Evolutionary conservation across 2,797 vertebrate genomes (phyloP).

Genomic region (Sparus aurata): DNA sequence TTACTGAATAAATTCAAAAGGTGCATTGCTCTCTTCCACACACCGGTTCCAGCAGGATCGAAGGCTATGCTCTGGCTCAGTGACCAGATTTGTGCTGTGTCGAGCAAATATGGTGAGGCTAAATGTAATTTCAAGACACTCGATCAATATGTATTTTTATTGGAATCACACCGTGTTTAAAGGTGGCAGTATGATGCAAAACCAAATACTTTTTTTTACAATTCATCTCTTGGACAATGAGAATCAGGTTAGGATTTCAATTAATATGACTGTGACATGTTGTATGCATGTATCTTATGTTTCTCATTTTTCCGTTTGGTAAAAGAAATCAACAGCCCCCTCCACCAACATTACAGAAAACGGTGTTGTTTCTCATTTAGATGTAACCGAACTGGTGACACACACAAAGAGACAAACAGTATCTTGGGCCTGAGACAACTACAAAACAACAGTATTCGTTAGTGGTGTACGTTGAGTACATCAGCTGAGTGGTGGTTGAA

Average conservation of each 20-base stretch:
- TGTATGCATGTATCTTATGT: not conserved
- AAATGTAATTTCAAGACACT: conserved; percentile 8
- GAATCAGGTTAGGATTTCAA: not conserved
- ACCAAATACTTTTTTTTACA: not conserved
- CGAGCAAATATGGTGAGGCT: not conserved
- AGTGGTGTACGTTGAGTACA: not conserved
- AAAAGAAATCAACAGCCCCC: not conserved
- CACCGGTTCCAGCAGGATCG: conserved; percentile 4
- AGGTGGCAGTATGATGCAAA: not conserved
- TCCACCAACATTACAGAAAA: not conserved
- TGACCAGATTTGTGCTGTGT: conserved; percentile 45
- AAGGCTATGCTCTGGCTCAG: conserved; percentile 38
- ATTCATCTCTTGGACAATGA: not conserved
- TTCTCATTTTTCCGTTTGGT: not conserved
- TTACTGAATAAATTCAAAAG: conserved; percentile 52
- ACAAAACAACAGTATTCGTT: not conserved
- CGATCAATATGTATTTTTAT: conserved; percentile 18
- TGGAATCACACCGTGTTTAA: not conserved
- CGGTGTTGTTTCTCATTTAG: not conserved
- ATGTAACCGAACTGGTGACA: not conserved
- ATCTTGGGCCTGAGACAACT: not conserved
- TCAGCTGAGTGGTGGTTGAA: not conserved
- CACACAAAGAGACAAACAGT: not conserved
- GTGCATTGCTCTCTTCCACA: conserved; percentile 12
- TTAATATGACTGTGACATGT: not conserved